phyloP scores from a whole-genome alignment of 1,140 invertebrate species.

The Aphis craccivora region DNA sequence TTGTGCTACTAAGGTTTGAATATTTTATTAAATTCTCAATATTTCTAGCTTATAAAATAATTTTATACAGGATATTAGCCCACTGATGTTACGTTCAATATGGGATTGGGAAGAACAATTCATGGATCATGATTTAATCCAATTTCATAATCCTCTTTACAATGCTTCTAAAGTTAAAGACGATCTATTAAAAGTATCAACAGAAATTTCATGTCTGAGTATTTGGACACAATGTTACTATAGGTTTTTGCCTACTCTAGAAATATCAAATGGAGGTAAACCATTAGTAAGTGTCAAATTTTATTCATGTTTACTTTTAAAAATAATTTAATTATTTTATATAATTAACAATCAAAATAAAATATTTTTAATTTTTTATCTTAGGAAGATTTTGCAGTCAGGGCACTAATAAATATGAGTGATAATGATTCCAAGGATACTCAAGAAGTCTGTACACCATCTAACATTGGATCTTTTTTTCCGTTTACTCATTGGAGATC shows the following conservation, averaged over 20 bases:
- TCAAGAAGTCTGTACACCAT: slow-evolving; percentile 23
- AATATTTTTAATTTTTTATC: not conserved
- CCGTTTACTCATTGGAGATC: slow-evolving; percentile 61
- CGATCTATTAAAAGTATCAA: slow-evolving; percentile 63
- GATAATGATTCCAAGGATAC: not conserved
- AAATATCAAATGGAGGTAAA: slow-evolving; percentile 69
- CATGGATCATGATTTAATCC: slow-evolving; percentile 75
- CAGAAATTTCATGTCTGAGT: slow-evolving; percentile 70
- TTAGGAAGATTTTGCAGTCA: slow-evolving; percentile 59
- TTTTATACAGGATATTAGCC: slow-evolving; percentile 65
- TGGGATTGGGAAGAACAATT: slow-evolving; percentile 89
- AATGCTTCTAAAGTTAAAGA: slow-evolving; percentile 44
- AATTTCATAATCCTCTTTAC: slow-evolving; percentile 83
- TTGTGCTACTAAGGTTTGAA: slow-evolving; percentile 67
- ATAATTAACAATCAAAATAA: not conserved
- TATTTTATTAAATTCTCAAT: not conserved
- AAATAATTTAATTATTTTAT: not conserved
- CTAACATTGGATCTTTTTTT: slow-evolving; percentile 61
- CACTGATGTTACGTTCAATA: slow-evolving; percentile 74
- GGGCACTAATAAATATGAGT: slow-evolving; percentile 45
- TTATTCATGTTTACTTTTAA: not conserved
- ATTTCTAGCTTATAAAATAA: not conserved
- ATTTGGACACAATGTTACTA: slow-evolving; percentile 92
- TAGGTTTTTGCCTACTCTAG: slow-evolving; percentile 83
- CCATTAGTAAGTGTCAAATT: slow-evolving; percentile 60